A percentile compares a stretch with the other conserved stretches of the same genome.
phyloP scores from a whole-genome alignment of 64 coral and sea anemone genomes.

The Dendrophyllia cribrosa region DNA sequence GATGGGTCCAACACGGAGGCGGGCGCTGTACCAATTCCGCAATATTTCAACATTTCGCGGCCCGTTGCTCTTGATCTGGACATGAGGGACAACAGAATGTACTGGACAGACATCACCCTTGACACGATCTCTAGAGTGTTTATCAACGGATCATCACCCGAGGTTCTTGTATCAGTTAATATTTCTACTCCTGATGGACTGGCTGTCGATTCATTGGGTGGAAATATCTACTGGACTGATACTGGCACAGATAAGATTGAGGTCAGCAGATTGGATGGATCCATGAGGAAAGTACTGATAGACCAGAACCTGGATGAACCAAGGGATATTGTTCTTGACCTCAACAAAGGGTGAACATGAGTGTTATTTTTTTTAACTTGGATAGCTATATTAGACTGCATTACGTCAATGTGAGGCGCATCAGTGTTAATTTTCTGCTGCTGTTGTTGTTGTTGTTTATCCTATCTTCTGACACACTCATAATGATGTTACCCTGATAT shows the following conservation, averaged over 20 bases:
- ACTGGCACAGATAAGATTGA: slow-evolving; percentile 41
- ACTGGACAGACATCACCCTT: slow-evolving; percentile 61
- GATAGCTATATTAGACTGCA: too few species aligned
- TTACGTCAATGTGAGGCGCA: too few species aligned
- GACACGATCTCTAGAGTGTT: slow-evolving; percentile 32
- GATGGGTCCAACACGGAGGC: neutral
- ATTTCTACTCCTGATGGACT: slow-evolving; percentile 37
- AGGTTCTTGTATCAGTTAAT: slow-evolving; percentile 21
- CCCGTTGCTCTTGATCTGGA: slow-evolving; percentile 50
- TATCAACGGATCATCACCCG: slow-evolving; percentile 27
- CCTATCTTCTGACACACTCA: too few species aligned
- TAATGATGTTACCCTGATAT: too few species aligned
- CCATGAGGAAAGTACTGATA: slow-evolving; percentile 48
- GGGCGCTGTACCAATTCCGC: neutral
- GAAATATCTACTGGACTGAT: slow-evolving; percentile 87
- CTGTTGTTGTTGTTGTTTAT: too few species aligned
- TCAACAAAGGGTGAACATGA: slow-evolving; percentile 43
- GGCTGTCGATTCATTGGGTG: slow-evolving; percentile 69
- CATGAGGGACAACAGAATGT: slow-evolving; percentile 38
- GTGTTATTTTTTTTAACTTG: too few species aligned
- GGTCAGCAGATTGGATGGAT: slow-evolving; percentile 61
- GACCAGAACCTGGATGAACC: slow-evolving; percentile 40
- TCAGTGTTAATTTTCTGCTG: too few species aligned
- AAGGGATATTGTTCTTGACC: slow-evolving; percentile 54
- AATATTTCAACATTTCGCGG: neutral